Base-by-base conservation (phyloP, 2,888 invertebrate genomes). In the Atrina japonica region DNA sequence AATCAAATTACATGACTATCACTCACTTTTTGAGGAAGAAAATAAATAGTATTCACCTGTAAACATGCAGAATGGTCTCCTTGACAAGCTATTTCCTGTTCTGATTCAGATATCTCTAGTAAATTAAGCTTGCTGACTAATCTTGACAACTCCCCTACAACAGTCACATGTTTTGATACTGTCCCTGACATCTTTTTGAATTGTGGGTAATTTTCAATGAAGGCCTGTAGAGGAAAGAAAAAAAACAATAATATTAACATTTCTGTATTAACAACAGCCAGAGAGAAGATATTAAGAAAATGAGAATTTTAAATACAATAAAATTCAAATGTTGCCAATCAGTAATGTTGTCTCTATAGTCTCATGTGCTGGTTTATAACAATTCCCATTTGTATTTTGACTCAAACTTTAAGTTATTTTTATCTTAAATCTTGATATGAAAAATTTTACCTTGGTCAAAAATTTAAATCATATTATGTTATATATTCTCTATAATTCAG, bases 191-290 rank as follows among this genome's bases (percentile, higher is more conserved):
- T 91, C 84, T 92, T 92, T 83, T 98, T 98, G 89, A 99, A 99
- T 82, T 98, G 95, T 0, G 99, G 99, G 92, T 99, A 99, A 16
- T 96, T 95, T 90, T 99, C 99, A 0, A 99, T 96, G 90, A 99
- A 99, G 86, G 94, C 95, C 91, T 91, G 70, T 2, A 80, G 80
- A 7, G 40, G 58, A 56, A 11, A 58, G n/a, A n/a, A n/a, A n/a
- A n/a, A 0, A 41, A 41, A 14, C 41, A 14, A 41, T 41, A 14
- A n/a, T n/a, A n/a, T n/a, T n/a, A n/a, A n/a, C n/a, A n/a, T n/a
- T n/a, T n/a, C 14, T 11, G 9, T 41, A 9, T 41, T 41, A 41
- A 11, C 9, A 11, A 41, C 41, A 41, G 41, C 9, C 41, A 41
- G 41, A 41, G 9, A 41, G 41, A 14, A 14, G 41, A 41, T 14